A percentile compares a stretch with the other conserved stretches of the same genome.
These are phyloP conservation scores for Caenorhabditis briggsae DNA, from an alignment of 1,140 invertebrate species.

Conservation along the genomic window DNA sequence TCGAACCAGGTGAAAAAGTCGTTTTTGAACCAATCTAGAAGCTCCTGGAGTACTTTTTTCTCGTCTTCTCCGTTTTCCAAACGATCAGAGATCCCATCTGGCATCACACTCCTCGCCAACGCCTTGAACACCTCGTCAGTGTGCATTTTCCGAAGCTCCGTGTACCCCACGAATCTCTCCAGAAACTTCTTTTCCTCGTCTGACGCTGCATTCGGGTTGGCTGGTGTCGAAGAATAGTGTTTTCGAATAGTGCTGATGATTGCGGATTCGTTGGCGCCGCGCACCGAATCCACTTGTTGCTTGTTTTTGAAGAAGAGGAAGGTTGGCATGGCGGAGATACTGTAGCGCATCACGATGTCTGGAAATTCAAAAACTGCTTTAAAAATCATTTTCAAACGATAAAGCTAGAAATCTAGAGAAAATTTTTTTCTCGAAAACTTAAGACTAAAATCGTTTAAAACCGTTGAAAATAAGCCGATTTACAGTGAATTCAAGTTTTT, in stretches of 20 bases:
- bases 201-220: slow-evolving; percentile 63
- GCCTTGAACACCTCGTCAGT: slow-evolving; percentile 70
- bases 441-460: too few species aligned
- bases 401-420: too few species aligned
- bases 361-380: neutral
- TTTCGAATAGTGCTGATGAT: slow-evolving; percentile 60
- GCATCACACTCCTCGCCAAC: slow-evolving; percentile 72
- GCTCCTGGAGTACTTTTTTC: slow-evolving; percentile 53
- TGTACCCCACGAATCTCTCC: slow-evolving; percentile 19
- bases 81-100: slow-evolving; percentile 65
- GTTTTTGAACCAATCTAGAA: slow-evolving; percentile 73
- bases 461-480: too few species aligned
- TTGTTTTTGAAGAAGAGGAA: slow-evolving; percentile 44
- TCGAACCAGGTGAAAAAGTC: slow-evolving; percentile 74
- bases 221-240: slow-evolving; percentile 31
- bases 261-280: slow-evolving; percentile 65
- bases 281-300: neutral
- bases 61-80: slow-evolving; percentile 64
- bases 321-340: neutral
- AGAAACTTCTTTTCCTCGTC: slow-evolving; percentile 65
- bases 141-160: slow-evolving; percentile 61
- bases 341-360: neutral
- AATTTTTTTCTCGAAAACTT: too few species aligned
- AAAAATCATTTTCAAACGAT: too few species aligned
- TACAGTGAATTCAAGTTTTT: too few species aligned